phyloP scores from a whole-genome alignment of 2,888 invertebrate genomes.

The Sepiola atlantica region DNA sequence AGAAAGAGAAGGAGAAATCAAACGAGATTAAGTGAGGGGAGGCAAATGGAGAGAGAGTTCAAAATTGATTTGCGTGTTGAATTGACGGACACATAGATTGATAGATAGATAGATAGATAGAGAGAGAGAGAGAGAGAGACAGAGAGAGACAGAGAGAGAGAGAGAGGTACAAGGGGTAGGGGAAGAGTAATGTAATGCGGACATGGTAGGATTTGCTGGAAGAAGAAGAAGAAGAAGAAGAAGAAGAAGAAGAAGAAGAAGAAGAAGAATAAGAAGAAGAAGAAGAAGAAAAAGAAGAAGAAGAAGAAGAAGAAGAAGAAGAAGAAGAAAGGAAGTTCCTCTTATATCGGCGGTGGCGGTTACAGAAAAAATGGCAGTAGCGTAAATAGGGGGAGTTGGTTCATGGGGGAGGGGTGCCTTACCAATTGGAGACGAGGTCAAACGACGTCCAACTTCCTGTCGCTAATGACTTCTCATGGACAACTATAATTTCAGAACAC shows the following conservation, averaged over 20 bases:
- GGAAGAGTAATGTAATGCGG: too few relatives aligned
- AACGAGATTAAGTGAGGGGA: too few relatives aligned
- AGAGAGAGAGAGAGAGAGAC: neutral
- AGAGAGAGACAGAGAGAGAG: neutral
- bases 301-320: neutral
- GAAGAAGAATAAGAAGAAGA: too few relatives aligned
- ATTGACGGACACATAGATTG: too few relatives aligned
- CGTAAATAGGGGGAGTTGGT: neutral
- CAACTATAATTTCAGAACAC: neutral
- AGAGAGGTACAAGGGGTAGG: neutral
- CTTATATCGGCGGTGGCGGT: neutral
- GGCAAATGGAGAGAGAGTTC: too few relatives aligned
- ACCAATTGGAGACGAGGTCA: constrained; percentile 32
- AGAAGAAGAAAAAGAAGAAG: neutral
- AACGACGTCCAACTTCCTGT: constrained; percentile 4
- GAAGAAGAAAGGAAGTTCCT: neutral
- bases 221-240: too few relatives aligned
- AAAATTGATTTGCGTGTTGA: too few relatives aligned
- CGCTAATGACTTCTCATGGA: constrained; percentile 32
- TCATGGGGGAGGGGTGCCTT: neutral
- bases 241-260: too few relatives aligned
- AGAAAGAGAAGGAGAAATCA: too few relatives aligned
- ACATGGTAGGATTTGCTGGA: too few relatives aligned
- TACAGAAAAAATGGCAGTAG: neutral
- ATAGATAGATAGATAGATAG: too few relatives aligned